phyloP scores from a whole-genome alignment of 2,797 vertebrate species.

The Tokudaia muenninki region DNA sequence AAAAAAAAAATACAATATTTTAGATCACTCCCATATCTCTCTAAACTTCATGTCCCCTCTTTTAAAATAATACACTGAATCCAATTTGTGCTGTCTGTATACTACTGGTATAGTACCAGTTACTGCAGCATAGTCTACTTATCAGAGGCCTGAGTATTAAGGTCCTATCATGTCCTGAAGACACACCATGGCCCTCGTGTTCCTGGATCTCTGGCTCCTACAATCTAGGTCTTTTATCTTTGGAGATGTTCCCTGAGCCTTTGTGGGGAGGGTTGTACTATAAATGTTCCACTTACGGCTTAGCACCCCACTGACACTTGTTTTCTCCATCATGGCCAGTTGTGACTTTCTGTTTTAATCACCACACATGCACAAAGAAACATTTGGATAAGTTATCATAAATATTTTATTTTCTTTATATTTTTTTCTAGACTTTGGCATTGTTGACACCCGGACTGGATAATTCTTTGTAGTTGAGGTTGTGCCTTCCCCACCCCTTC shows the following conservation, averaged over 20 bases:
- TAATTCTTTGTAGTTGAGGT: constrained; percentile 22
- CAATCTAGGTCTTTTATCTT: not conserved
- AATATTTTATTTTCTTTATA: not conserved
- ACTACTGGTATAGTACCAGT: not conserved
- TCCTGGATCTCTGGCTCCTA: not conserved
- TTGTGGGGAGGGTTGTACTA: too few species aligned
- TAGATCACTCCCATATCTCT: not conserved
- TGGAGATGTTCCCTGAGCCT: not conserved
- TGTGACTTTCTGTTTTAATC: not conserved
- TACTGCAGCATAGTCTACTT: not conserved
- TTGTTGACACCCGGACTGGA: not conserved
- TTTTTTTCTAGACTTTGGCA: not conserved
- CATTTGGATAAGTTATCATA: not conserved
- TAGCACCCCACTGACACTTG: not conserved
- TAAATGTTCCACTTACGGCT: not conserved
- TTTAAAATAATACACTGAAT: not conserved
- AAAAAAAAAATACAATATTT: not conserved
- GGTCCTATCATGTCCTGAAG: not conserved
- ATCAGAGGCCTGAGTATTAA: not conserved
- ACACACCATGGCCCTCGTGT: not conserved
- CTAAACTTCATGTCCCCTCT: not conserved
- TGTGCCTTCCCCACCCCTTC: not conserved
- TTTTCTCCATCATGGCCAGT: not conserved
- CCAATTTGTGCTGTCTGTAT: not conserved
- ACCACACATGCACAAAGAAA: not conserved